Evolutionary conservation across 2,888 invertebrate genomes (phyloP), one percentile per base, ranked within the genome.

Genomic region (Dryadula phaetusa): DNA sequence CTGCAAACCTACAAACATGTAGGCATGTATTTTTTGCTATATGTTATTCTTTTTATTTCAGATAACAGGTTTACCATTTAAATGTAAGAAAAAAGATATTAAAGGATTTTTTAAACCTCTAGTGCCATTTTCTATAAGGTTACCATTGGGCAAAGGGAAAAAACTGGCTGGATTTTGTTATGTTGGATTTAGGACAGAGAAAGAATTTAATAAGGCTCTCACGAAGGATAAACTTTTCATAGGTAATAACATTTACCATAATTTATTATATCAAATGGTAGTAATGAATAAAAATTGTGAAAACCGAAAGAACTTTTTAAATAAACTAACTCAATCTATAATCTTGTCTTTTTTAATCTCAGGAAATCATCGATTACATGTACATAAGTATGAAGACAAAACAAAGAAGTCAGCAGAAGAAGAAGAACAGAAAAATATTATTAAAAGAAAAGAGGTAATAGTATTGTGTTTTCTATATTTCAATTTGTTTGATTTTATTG

Each of bases 111-210:
- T 98, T 75, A 94, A 95, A 76, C 97, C 98, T 0, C 79, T 97
- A 6, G 95, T 95, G 73, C 94, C 96, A 1, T 96, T 94, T 79
- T 96, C 97, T 3, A 95, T 99, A 65, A 93, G 98, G 70, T 86
- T 98, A 49, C 97, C 98, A 0, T 83, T 93, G n/a, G 93, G 88
- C 1, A 91, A 91, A 76, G 88, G 82, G 18, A 94, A 86, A 68
- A 95, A 95, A 75, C 93, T 96, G 1, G 95, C 96, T 80, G 97
- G 98, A 6, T 96, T 98, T 77, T 98, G 98, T 46, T 98, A 96
- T 90, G 96, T 97, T n/a, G 98, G 98, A 2, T 98, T 99, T 79
- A 95, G 96, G 83, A 95, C 95, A 3, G 97, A 98, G 79, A 95
- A 94, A 71, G 96, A 96, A 72, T 93, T 96, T 78, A 95, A 95